Evolutionary conservation across 2,888 invertebrate genomes (phyloP), one percentile per base, ranked within the genome.

Genomic region (Kuschelorhynchus macadamiae): DNA sequence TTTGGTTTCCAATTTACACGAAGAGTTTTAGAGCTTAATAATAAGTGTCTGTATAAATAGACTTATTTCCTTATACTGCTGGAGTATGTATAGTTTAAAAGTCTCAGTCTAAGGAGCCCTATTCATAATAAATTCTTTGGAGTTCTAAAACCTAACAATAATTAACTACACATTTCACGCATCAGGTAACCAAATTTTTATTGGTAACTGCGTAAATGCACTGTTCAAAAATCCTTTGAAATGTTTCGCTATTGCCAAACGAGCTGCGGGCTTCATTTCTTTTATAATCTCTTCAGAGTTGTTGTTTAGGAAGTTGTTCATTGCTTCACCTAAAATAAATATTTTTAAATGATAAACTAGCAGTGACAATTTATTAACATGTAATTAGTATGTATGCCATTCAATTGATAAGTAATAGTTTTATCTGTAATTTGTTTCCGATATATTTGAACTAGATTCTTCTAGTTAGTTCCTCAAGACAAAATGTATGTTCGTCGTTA

Each of bases 301-400:
- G 81, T 90, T 91, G 83, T 93, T 93, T 70, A 94, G 83, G 81
- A 93, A 93, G 80, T 92, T 92, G 82, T 93, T 93, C 89, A 94
- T 92, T 0, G 93, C 93, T 80, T 92, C 90, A 36, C 91, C 91
- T 91, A 82, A 21, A 77, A 76, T 17, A 50, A 39, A 57, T 47
- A 47, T 56, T 49, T 2, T 32, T 47, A 25, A 25, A 3, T 25
- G 7, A 5, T 25, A 25, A 25, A 25, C 25, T 3, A 25, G 7
- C 25, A 5, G 25, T 53, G n/a, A 1, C 39, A 3, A 7, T 7
- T n/a, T 39, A 12, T 39, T 2, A 1, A n/a, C 16, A 39, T 39
- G 9, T 39, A 39, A 39, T 39, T 39, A 39, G 7, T 39, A 39
- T 12, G 7, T 14, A 39, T 14, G 16, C 3, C 12, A 11, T 14